Evolutionary conservation across 2,888 invertebrate genomes (phyloP), one percentile per base, ranked within the genome.

Genomic region (Scaeva pyrastri): DNA sequence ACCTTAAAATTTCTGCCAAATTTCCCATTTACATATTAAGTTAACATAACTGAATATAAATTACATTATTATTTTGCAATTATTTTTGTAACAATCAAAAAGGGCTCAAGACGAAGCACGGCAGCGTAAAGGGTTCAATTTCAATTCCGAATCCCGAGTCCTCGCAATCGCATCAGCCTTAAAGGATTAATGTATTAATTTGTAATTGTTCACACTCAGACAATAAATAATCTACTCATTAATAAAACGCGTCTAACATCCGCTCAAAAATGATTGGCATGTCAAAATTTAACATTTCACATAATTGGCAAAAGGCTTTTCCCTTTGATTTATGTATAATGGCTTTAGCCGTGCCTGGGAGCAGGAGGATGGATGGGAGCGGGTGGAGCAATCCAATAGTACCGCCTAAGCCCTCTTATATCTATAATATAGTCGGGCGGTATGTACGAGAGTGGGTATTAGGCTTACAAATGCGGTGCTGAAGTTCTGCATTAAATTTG

Each of bases 401-500:
- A n/a, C n/a, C n/a, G n/a, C n/a, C n/a, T n/a, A 31, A 31, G 8
- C 31, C 31, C 31, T 31, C 31, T 31, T 31, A 31, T 31, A n/a
- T n/a, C n/a, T n/a, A n/a, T n/a, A n/a, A n/a, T n/a, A n/a, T n/a
- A n/a, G n/a, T 3, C 5, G 31, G n/a, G n/a, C n/a, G n/a, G n/a
- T n/a, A n/a, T 31, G 31, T 31, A 31, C n/a, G 31, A 31, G 5
- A 8, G 31, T 31, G 2, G 31, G 31, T 8, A 7, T 31, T 16
- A 12, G 36, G 16, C 2, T 5, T 19, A 58, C 19, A 36, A 58
- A 58, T 62, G 6, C n/a, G 6, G 64, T 64, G 64, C 26, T 64
- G 45, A 45, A 64, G 45, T 64, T 45, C 6, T 26, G 64, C 45
- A 45, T 66, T 66, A 66, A 66, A 66, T 66, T 66, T 66, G 36